Evolutionary conservation across 2,888 invertebrate species (phyloP).

Genomic region (Aphidius colemani): DNA sequence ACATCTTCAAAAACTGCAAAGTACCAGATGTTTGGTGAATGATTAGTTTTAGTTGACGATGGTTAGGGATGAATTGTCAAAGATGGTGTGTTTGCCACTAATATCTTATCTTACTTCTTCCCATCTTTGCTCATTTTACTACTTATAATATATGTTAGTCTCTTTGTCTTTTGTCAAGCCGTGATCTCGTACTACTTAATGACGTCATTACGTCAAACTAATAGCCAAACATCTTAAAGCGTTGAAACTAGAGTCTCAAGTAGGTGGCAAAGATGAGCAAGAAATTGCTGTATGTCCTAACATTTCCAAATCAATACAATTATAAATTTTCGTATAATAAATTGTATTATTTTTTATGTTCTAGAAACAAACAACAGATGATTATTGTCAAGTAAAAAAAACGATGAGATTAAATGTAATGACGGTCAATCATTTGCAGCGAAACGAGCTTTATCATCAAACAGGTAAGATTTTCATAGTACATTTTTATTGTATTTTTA

Average conservation of each 20-base stretch:
- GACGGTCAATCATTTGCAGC: conserved; percentile 45
- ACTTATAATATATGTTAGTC: conserved; percentile 17
- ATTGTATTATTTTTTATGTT: not conserved
- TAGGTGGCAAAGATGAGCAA: conserved; percentile 1
- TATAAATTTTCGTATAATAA: not conserved
- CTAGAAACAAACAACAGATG: too few relatives aligned
- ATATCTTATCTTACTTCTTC: conserved; percentile 40
- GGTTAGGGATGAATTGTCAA: conserved; percentile 44
- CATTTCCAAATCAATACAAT: conserved; percentile 10
- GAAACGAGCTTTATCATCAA: conserved; percentile 41
- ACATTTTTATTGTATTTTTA: too few relatives aligned
- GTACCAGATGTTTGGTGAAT: conserved; percentile 17
- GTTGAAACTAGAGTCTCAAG: conserved; percentile 22
- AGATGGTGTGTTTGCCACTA: conserved; percentile 44
- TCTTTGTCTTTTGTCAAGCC: conserved; percentile 23
- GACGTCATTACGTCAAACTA: conserved; percentile 54
- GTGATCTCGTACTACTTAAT: conserved; percentile 49
- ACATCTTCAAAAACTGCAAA: conserved; percentile 9
- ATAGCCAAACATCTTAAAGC: conserved; percentile 42
- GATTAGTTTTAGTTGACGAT: conserved; percentile 27
- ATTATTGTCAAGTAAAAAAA: conserved; percentile 34
- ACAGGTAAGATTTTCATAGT: conserved; percentile 33
- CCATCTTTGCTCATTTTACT: conserved; percentile 25
- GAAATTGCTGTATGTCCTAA: conserved; percentile 5
- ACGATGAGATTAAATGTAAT: conserved; percentile 39